These are phyloP conservation scores for Charanyca ferruginea DNA, from an alignment of 2,888 invertebrate genomes.

Conservation along the genomic window DNA sequence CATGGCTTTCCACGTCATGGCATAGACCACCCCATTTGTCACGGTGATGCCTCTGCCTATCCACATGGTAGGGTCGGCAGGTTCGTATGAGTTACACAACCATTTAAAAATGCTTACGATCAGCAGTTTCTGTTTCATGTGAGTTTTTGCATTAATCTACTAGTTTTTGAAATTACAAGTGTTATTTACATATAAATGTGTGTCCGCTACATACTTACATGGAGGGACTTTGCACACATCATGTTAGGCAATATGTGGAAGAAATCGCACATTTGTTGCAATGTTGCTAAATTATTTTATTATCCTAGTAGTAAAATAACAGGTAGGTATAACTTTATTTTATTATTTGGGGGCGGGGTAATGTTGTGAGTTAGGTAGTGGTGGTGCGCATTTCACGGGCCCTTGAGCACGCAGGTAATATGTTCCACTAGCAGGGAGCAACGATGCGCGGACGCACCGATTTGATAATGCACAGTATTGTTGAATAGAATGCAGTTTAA, in stretches of 20 bases:
- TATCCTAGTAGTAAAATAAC: constrained; percentile 63
- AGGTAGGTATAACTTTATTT: constrained; percentile 37
- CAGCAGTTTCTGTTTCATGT: constrained; percentile 31
- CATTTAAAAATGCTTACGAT: constrained; percentile 53
- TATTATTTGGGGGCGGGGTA: constrained; percentile 62
- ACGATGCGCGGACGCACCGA: constrained; percentile 80
- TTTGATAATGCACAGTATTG: constrained; percentile 82
- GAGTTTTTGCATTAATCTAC: constrained; percentile 42
- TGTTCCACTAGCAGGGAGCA: constrained; percentile 76
- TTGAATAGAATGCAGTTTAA: constrained; percentile 75
- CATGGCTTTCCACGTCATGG: constrained; percentile 85
- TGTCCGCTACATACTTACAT: constrained; percentile 15
- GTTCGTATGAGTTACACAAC: constrained; percentile 54
- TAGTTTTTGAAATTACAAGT: constrained; percentile 36
- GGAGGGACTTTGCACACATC: constrained; percentile 21
- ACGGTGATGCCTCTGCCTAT: constrained; percentile 80
- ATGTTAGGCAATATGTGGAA: constrained; percentile 23
- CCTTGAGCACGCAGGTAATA: constrained; percentile 80
- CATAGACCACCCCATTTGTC: constrained; percentile 89
- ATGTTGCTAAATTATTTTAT: constrained; percentile 5
- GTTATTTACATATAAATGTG: constrained; percentile 46
- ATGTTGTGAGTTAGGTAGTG: constrained; percentile 58
- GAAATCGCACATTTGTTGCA: constrained; percentile 16
- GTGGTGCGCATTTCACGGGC: constrained; percentile 81
- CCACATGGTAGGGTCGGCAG: constrained; percentile 41